Evolutionary conservation across 1,140 invertebrate species (phyloP).

Genomic region (Solenopsis fugax): DNA sequence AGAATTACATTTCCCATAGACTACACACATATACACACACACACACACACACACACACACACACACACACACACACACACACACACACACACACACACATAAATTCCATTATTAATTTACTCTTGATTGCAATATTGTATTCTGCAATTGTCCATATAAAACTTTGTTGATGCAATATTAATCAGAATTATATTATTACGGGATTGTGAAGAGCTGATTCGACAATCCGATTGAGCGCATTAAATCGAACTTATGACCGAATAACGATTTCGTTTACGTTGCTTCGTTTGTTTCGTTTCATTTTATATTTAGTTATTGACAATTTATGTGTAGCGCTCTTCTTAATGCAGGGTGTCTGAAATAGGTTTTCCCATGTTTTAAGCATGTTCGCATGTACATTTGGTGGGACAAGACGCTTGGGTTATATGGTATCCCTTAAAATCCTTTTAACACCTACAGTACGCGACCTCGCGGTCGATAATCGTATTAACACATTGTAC

Average conservation of each 20-base stretch:
- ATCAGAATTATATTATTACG: constrained; percentile 39
- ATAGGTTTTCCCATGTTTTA: background rate
- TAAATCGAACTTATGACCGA: constrained; percentile 23
- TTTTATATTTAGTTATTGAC: constrained; percentile 48
- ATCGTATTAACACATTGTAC: constrained; percentile 55
- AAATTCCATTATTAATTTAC: constrained; percentile 29
- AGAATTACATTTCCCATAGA: background rate
- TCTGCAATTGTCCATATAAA: constrained; percentile 35
- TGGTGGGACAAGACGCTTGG: constrained; percentile 30
- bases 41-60: too few species aligned
- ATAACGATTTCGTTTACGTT: constrained; percentile 19
- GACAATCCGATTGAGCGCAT: constrained; percentile 31
- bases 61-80: too few species aligned
- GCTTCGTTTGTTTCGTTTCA: constrained; percentile 27
- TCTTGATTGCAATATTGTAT: constrained; percentile 41
- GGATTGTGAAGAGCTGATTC: constrained; percentile 23
- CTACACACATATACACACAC: background rate
- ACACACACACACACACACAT: too few species aligned
- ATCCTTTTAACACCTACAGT: constrained; percentile 52
- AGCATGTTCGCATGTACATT: constrained; percentile 48
- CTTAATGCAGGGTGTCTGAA: constrained; percentile 34
- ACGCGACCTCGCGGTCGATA: constrained; percentile 31
- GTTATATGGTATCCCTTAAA: constrained; percentile 34
- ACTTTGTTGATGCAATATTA: constrained; percentile 9
- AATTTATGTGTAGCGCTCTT: constrained; percentile 5